phyloP scores from a whole-genome alignment of 2,797 vertebrate species.

The Syngnathus rostellatus region DNA sequence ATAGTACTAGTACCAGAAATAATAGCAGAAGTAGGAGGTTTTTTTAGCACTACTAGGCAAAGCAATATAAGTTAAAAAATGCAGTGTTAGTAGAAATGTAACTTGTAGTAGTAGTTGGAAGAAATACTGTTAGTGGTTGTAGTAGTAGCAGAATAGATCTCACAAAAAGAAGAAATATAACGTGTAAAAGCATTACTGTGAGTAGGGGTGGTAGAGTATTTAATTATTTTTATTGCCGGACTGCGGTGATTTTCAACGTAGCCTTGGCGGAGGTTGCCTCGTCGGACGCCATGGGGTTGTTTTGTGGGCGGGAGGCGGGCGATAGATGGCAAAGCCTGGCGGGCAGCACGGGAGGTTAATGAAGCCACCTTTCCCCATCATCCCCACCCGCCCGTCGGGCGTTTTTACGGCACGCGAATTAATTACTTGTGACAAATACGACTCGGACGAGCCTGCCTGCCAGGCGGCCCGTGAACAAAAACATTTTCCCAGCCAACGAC shows the following conservation, averaged over 20 bases:
- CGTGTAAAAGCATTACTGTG: not conserved
- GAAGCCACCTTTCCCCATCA: slow-evolving; percentile 64
- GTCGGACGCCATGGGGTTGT: not conserved
- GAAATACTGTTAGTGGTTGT: too few species aligned
- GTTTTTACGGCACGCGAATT: slow-evolving; percentile 61
- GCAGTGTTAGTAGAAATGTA: too few species aligned
- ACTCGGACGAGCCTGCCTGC: slow-evolving; percentile 53
- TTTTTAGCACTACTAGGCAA: too few species aligned
- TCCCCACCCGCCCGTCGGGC: slow-evolving; percentile 43
- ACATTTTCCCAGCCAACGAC: slow-evolving; percentile 53
- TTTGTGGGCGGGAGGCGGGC: not conserved
- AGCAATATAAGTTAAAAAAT: too few species aligned
- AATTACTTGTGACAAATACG: slow-evolving; percentile 72
- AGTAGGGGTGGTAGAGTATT: not conserved
- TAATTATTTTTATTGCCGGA: not conserved
- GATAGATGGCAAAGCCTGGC: slow-evolving; percentile 35
- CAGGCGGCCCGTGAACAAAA: slow-evolving; percentile 63
- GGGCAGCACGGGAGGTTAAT: slow-evolving; percentile 57
- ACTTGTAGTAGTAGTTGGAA: too few species aligned
- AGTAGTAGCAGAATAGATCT: too few species aligned
- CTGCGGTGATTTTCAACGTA: not conserved
- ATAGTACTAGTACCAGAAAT: too few species aligned
- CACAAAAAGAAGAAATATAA: not conserved
- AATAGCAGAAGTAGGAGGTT: too few species aligned
- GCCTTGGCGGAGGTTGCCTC: not conserved